phyloP scores from a whole-genome alignment of 2,797 vertebrate genomes.

The Brotula barbata region DNA sequence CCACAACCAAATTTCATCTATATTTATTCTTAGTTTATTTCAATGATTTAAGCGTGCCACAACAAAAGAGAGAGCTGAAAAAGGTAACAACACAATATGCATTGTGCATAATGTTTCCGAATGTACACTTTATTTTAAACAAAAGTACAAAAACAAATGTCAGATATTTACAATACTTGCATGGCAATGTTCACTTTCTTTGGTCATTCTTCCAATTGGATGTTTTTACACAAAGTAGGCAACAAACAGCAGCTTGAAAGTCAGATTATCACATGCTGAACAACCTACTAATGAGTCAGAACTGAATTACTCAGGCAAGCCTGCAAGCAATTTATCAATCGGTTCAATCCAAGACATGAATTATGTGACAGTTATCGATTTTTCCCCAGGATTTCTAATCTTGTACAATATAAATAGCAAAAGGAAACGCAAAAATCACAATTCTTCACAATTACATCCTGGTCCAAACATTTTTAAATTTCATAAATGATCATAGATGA shows the following conservation, averaged over 20 bases:
- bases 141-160: slow-evolving; percentile 83
- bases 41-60: background rate
- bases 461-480: slow-evolving; percentile 62
- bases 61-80: slow-evolving; percentile 3
- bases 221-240: slow-evolving; percentile 66
- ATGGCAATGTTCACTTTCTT: slow-evolving; percentile 81
- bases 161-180: slow-evolving; percentile 83
- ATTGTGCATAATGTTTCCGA: slow-evolving; percentile 64
- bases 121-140: slow-evolving; percentile 85
- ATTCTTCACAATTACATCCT: slow-evolving; percentile 71
- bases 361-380: slow-evolving; percentile 49
- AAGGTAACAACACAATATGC: slow-evolving; percentile 34
- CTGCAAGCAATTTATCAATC: slow-evolving; percentile 68
- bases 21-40: slow-evolving; percentile 35
- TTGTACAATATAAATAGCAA: slow-evolving; percentile 79
- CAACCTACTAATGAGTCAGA: slow-evolving; percentile 58
- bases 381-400: slow-evolving; percentile 60
- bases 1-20: too few species aligned
- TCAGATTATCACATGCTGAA: slow-evolving; percentile 65
- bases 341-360: slow-evolving; percentile 53
- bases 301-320: slow-evolving; percentile 43
- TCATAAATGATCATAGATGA: slow-evolving; percentile 50
- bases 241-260: slow-evolving; percentile 59
- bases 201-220: slow-evolving; percentile 80
- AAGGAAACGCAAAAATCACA: slow-evolving; percentile 68